phyloP scores from a whole-genome alignment of 1,140 invertebrate species.

The Procambarus clarkii region DNA sequence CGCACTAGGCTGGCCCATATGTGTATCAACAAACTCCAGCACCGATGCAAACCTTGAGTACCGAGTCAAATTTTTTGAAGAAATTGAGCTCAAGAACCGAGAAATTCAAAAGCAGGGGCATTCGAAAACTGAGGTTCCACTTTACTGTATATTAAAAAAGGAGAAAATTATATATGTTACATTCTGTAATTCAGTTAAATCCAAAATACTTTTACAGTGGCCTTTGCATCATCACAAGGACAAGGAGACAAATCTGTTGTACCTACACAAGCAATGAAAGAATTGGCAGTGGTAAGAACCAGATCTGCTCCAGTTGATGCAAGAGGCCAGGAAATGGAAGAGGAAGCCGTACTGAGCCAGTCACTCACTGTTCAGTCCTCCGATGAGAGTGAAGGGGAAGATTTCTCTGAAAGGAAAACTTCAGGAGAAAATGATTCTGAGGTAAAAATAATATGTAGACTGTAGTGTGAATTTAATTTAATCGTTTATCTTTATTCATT shows the following conservation, averaged over 20 bases:
- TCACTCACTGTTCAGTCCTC: slow-evolving; percentile 16
- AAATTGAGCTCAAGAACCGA: too few species aligned
- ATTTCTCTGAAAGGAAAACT: slow-evolving; percentile 24
- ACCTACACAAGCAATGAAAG: slow-evolving; percentile 42
- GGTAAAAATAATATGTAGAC: slow-evolving; percentile 2
- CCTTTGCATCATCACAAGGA: slow-evolving; percentile 35
- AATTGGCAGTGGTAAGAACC: slow-evolving; percentile 45
- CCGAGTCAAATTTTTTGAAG: too few species aligned
- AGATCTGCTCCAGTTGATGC: slow-evolving; percentile 35
- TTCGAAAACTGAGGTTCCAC: too few species aligned
- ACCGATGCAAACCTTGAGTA: too few species aligned
- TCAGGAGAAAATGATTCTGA: slow-evolving; percentile 16
- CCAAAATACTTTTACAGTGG: slow-evolving; percentile 15
- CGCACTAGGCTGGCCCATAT: too few species aligned
- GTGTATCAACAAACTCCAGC: too few species aligned
- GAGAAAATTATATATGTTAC: too few species aligned
- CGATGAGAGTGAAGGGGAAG: slow-evolving; percentile 57
- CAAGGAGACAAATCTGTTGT: slow-evolving; percentile 1
- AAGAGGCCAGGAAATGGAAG: neutral
- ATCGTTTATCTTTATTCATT: neutral
- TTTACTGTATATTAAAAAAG: too few species aligned
- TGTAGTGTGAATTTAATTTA: neutral
- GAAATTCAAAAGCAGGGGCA: too few species aligned
- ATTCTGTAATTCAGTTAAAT: too few species aligned
- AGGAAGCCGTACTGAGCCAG: neutral